Evolutionary conservation across 2,888 invertebrate species (phyloP).

Genomic region (Uloborus plumipes): DNA sequence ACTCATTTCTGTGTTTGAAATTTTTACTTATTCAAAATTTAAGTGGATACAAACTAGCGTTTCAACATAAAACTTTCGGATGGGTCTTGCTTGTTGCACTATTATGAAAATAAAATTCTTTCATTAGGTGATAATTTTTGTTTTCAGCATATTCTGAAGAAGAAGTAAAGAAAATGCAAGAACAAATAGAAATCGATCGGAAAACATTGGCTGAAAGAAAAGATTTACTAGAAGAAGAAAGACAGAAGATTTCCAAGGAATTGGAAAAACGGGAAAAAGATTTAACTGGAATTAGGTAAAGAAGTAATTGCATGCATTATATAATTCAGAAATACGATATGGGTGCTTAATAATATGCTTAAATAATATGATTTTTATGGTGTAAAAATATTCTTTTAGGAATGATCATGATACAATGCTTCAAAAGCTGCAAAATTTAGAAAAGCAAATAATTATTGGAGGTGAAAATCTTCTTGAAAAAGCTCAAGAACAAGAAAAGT

Average conservation of each 20-base stretch:
- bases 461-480: constrained; percentile 98
- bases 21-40: too few species aligned
- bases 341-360: too few species aligned
- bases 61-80: too few species aligned
- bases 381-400: constrained; percentile 29
- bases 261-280: constrained; percentile 79
- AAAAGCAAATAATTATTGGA: constrained; percentile 96
- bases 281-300: constrained; percentile 80
- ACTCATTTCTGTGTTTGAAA: too few species aligned
- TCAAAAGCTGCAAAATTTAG: constrained; percentile 88
- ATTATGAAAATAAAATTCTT: too few species aligned
- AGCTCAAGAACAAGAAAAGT: constrained; percentile 90
- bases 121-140: neutral
- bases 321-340: too few species aligned
- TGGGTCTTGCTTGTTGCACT: too few species aligned
- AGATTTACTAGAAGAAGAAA: constrained; percentile 77
- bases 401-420: constrained; percentile 81
- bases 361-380: constrained; percentile 33
- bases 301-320: too few species aligned
- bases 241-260: constrained; percentile 77
- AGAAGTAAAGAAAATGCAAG: constrained; percentile 73
- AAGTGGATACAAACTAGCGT: too few species aligned
- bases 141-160: constrained; percentile 71
- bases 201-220: constrained; percentile 72
- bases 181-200: constrained; percentile 73